These are phyloP conservation scores for Capromys pilorides DNA, from an alignment of 2,797 vertebrate genomes.

Conservation along the genomic window DNA sequence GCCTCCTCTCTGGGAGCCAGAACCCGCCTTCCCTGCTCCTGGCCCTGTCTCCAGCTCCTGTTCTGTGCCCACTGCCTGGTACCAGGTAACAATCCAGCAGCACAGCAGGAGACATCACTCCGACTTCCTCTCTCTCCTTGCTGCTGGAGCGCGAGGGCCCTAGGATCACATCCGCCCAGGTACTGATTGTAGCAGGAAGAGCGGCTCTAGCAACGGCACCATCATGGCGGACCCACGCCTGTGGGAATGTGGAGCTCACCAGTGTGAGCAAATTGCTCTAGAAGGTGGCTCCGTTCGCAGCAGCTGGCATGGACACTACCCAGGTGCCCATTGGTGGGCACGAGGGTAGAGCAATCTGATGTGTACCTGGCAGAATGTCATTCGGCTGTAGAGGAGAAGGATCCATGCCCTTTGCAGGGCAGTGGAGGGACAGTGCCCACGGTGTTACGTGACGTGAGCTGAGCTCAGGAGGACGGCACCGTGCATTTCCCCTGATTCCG, in stretches of 20 bases:
- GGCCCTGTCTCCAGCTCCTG: not conserved
- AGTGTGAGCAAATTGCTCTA: not conserved
- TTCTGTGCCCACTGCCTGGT: not conserved
- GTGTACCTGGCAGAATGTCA: not conserved
- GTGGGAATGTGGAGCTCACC: accelerated
- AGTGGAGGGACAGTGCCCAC: no score
- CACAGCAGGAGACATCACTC: not conserved
- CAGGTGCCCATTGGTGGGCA: not conserved
- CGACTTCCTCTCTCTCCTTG: accelerated
- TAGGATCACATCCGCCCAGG: not conserved
- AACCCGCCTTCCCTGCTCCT: not conserved
- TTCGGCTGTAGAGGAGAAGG: not conserved
- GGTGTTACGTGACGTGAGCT: not conserved
- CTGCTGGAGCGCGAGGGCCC: not conserved
- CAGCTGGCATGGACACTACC: not conserved
- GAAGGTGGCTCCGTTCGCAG: not conserved
- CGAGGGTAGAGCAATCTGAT: no score
- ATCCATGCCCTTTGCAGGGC: not conserved
- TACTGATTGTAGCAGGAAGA: accelerated
- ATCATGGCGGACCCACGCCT: not conserved
- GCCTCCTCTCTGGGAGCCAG: not conserved
- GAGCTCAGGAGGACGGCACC: not conserved
- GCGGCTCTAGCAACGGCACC: not conserved
- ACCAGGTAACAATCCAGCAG: not conserved
- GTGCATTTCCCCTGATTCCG: not conserved